Percentiles rank a stretch among this genome's conserved stretches.
Conservation (phyloP, 2,888 invertebrate species). For the Mesoligia furuncula region DNA sequence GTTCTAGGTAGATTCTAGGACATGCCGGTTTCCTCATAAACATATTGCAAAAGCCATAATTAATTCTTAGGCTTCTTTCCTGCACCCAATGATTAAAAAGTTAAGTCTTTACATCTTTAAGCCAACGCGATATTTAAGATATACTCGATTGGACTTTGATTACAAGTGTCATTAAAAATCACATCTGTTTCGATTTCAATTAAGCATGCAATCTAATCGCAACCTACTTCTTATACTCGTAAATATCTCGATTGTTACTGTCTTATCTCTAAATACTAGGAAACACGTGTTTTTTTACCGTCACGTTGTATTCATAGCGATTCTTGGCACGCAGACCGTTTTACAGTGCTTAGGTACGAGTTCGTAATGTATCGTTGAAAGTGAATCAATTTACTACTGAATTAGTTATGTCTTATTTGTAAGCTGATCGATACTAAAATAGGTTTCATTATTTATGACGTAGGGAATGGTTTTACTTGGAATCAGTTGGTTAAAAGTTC, state of each 20-base stretch:
- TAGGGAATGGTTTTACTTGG: constrained; percentile 7
- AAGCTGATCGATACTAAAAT: constrained; percentile 39
- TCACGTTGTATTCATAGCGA: constrained; percentile 46
- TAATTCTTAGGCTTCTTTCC: no score
- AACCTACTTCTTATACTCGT: constrained; percentile 31
- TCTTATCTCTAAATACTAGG: constrained; percentile 52
- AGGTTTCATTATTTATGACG: constrained; percentile 8
- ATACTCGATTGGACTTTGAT: constrained; percentile 7
- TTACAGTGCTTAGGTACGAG: constrained; percentile 19
- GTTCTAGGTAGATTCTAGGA: no score
- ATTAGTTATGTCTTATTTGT: constrained; percentile 46
- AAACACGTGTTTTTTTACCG: constrained; percentile 49
- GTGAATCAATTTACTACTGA: constrained; percentile 49
- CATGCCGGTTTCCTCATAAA: neutral
- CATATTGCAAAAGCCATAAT: neutral
- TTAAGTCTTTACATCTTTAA: no score
- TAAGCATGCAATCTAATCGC: constrained; percentile 46
- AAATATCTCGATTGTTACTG: constrained; percentile 45
- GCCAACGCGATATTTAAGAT: neutral
- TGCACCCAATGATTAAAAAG: neutral
- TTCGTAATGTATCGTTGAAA: constrained; percentile 21
- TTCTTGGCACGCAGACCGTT: constrained; percentile 43
- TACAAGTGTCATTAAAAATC: constrained; percentile 17
- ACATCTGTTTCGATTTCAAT: constrained; percentile 37
- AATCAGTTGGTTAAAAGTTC: neutral